Base-by-base conservation (phyloP, 2,113 vertebrate genomes). In the Anguilla rostrata region DNA sequence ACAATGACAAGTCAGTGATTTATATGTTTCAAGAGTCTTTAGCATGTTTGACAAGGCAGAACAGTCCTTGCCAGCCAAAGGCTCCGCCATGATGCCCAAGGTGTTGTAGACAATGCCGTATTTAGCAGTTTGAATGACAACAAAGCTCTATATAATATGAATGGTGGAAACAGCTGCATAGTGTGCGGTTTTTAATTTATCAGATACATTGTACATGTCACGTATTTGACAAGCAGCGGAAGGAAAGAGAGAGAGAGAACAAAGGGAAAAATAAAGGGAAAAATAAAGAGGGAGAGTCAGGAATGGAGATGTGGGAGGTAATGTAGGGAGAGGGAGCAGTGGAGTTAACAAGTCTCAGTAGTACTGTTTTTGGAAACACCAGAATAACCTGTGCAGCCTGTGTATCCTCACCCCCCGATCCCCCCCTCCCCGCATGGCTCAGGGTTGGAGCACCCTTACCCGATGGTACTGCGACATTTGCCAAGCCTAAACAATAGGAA, bases 351-450 rank as follows among this genome's bases (percentile, higher is more conserved):
- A 87, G 87, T 88, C 88, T 90, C 89, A 88, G 87, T 90, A 88
- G 89, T 88, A 39, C 79, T 88, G 90, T 90, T 89, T 91, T 84
- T 78, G 29, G 89, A 89, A 90, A 90, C 89, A 89, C 89, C 81
- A 78, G 82, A 82, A 88, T 90, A 87, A 88, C 39, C 71, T 78
- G 87, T 88, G 88, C 88, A 89, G 49, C 49, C 49, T 12, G 49
- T 53, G 11, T 53, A 53, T 53, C 86, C 82, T 83, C 85, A 84
- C 87, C 66, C 89, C 85, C 90, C 85, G 88, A 81, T 85, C 82
- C 66, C 87, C 34, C 34, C 34, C n/a, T n/a, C 34, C 34, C 34
- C 34, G 34, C 34, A 34, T 34, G 53, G 90, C 29, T 90, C 87
- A 90, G 90, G 86, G 88, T 86, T 86, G 46, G 40, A 81, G 81